Percentiles rank a stretch among this genome's conserved stretches.
phyloP scores from a whole-genome alignment of 2,113 vertebrate genomes.

The Rhinopomastus cyanomelas region DNA sequence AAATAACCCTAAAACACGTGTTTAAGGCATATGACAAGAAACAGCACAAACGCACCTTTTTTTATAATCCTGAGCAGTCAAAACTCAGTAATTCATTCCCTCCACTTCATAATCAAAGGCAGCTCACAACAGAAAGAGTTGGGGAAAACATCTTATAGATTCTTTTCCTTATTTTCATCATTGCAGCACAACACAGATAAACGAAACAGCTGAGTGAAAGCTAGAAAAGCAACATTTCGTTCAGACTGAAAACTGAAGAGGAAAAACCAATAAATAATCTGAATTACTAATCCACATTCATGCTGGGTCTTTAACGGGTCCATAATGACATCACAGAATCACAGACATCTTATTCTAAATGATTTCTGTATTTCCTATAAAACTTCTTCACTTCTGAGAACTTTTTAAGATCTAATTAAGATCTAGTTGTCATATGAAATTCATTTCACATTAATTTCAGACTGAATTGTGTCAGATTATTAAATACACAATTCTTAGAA shows the following conservation, averaged over 20 bases:
- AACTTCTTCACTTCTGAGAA: not conserved
- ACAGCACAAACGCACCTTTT: not conserved
- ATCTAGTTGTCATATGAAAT: not conserved
- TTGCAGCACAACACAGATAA: not conserved
- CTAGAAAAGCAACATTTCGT: not conserved
- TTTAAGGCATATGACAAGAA: not conserved
- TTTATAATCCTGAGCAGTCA: not conserved
- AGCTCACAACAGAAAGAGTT: not conserved
- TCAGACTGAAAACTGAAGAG: not conserved
- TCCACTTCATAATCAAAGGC: not conserved
- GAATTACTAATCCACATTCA: not conserved
- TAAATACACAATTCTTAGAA: not conserved
- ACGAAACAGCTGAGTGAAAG: not conserved
- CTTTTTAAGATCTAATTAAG: not conserved
- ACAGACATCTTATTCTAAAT: not conserved
- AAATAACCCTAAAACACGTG: not conserved
- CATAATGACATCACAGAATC: not conserved
- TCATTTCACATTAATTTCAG: not conserved
- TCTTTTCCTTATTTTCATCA: not conserved
- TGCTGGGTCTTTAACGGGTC: not conserved
- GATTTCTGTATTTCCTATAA: not conserved
- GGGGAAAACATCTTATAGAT: not conserved
- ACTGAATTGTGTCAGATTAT: not conserved
- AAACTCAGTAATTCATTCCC: not conserved
- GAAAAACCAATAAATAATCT: not conserved